Evolutionary conservation across 2,888 invertebrate genomes (phyloP).

Genomic region (Himalopsyche japonica): DNA sequence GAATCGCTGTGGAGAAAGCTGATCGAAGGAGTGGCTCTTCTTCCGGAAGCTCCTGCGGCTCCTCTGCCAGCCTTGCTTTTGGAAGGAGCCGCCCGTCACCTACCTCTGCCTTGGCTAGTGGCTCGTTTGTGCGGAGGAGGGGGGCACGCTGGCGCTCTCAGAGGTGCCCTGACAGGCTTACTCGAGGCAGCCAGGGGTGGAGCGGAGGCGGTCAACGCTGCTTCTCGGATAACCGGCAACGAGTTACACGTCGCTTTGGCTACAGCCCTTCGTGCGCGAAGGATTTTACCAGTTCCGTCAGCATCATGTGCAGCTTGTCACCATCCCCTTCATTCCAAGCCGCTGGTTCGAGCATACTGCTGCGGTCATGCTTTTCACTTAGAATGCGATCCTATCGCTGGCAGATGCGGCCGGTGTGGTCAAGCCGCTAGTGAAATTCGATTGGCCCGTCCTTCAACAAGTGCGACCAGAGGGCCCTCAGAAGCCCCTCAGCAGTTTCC

Average conservation of each 20-base stretch:
- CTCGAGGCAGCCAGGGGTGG: slow-evolving; percentile 33
- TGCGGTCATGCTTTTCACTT: slow-evolving; percentile 50
- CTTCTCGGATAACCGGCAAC: slow-evolving; percentile 40
- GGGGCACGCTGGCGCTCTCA: slow-evolving; percentile 35
- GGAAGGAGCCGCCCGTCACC: slow-evolving; percentile 48
- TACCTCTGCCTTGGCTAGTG: slow-evolving; percentile 49
- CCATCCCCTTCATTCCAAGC: slow-evolving; percentile 39
- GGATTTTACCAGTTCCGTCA: slow-evolving; percentile 28
- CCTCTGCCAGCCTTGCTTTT: slow-evolving; percentile 47
- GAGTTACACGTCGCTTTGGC: slow-evolving; percentile 43
- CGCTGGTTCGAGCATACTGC: slow-evolving; percentile 35
- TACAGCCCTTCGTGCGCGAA: slow-evolving; percentile 41
- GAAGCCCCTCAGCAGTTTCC: slow-evolving; percentile 41
- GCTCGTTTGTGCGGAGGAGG: slow-evolving; percentile 44
- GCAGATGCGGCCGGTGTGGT: slow-evolving; percentile 49
- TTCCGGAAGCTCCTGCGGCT: slow-evolving; percentile 33
- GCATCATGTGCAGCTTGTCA: slow-evolving; percentile 31
- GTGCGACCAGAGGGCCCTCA: slow-evolving; percentile 45
- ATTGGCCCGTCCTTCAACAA: slow-evolving; percentile 38
- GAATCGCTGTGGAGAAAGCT: slow-evolving; percentile 35
- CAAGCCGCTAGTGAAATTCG: slow-evolving; percentile 38
- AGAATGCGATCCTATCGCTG: slow-evolving; percentile 46
- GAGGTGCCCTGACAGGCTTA: slow-evolving; percentile 33
- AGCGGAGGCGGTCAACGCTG: slow-evolving; percentile 36
- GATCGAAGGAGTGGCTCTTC: slow-evolving; percentile 32